Conservation (phyloP, 2,797 vertebrate genomes). For the Etheostoma perlongum region DNA sequence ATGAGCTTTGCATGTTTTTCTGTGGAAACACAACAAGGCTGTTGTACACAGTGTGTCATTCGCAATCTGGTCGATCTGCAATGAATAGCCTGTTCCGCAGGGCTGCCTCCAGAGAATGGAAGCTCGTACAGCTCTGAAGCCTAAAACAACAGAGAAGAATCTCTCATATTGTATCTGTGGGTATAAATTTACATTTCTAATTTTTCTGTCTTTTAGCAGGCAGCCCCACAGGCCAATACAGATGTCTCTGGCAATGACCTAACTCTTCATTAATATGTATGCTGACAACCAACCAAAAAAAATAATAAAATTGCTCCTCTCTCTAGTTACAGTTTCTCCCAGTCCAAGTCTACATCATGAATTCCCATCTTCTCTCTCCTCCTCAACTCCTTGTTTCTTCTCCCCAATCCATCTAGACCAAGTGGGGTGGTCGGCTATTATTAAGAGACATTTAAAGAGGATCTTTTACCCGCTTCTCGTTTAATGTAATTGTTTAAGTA, state of each 20-base stretch:
- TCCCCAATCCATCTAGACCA: conserved; percentile 65
- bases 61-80: conserved; percentile 82
- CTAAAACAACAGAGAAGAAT: conserved; percentile 79
- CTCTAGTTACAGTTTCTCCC: conserved; percentile 72
- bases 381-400: conserved; percentile 48
- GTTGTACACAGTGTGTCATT: conserved; percentile 79
- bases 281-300: conserved; percentile 82
- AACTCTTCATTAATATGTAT: conserved; percentile 86
- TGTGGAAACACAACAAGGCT: conserved; percentile 74
- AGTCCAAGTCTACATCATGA: conserved; percentile 65
- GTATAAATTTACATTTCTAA: conserved; percentile 85
- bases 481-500: conserved; percentile 81
- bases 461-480: conserved; percentile 71
- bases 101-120: conserved; percentile 79
- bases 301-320: conserved; percentile 78
- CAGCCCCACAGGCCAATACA: conserved; percentile 80
- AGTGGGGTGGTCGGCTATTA: conserved; percentile 70
- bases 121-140: conserved; percentile 70
- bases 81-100: conserved; percentile 78
- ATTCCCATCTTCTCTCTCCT: conserved; percentile 59
- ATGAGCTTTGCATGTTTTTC: conserved; percentile 75
- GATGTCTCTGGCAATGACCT: conserved; percentile 84
- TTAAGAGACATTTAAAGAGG: conserved; percentile 77
- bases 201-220: conserved; percentile 79
- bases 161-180: conserved; percentile 79